These are phyloP conservation scores for Macrocentrus cingulum DNA, from an alignment of 1,140 invertebrate species.

Conservation along the genomic window DNA sequence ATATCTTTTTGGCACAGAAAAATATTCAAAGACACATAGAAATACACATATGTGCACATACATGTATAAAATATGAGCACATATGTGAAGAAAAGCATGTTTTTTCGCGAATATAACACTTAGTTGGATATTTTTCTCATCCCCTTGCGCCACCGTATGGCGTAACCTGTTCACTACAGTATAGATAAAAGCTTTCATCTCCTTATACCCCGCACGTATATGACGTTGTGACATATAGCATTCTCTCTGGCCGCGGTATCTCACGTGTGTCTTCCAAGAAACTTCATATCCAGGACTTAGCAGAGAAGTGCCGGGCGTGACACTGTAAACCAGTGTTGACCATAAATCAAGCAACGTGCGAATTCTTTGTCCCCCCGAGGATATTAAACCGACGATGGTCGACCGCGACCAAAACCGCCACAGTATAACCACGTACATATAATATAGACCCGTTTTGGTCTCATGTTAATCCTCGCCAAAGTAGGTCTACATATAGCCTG, in stretches of 20 bases:
- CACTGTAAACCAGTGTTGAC: constrained; percentile 6
- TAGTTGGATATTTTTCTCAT: background rate
- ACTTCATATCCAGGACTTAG: constrained; percentile 7
- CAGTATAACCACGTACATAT: background rate
- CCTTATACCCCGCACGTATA: no score
- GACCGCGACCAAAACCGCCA: background rate
- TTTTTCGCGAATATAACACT: no score
- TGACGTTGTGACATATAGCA: no score
- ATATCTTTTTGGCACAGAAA: no score
- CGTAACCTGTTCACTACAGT: constrained; percentile 6
- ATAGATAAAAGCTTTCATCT: constrained; percentile 10
- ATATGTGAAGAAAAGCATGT: no score
- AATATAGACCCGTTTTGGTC: no score
- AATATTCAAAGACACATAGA: no score
- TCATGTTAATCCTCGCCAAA: background rate
- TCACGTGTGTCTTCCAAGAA: constrained; percentile 17
- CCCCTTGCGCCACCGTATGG: background rate
- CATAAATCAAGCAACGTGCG: constrained; percentile 10
- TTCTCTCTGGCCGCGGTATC: no score
- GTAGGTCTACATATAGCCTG: no score
- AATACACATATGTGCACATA: no score
- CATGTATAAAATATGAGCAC: no score
- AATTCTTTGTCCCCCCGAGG: constrained; percentile 5
- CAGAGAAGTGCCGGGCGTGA: background rate
- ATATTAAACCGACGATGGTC: background rate